Evolutionary conservation across 2,113 vertebrate genomes (phyloP).

Genomic region (Sinocyclocheilus anophthalmus): DNA sequence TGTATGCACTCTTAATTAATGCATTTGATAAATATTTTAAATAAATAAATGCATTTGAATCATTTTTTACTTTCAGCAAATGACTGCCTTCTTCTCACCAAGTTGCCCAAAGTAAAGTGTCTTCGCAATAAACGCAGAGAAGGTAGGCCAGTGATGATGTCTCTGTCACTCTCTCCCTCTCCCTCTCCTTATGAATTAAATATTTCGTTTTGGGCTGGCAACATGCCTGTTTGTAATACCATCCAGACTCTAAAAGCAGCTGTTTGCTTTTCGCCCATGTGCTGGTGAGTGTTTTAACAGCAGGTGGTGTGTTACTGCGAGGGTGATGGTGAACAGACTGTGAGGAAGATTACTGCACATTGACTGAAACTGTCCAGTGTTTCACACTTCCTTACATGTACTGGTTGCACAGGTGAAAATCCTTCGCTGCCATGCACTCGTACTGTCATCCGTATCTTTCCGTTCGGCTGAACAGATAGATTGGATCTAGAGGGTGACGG

Average conservation of each 20-base stretch:
- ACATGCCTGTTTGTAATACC: not conserved
- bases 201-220: not conserved
- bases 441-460: conserved; percentile 12
- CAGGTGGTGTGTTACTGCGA: conserved; percentile 25
- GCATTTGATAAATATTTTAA: not conserved
- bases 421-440: not conserved
- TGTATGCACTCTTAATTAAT: not conserved
- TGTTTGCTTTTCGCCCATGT: conserved; percentile 23
- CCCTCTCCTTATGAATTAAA: conserved; percentile 25
- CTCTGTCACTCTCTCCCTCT: conserved; percentile 2
- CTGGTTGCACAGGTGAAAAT: not conserved
- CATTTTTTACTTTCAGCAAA: conserved; percentile 75
- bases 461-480: conserved; percentile 24
- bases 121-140: conserved; percentile 86
- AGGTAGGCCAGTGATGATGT: conserved; percentile 73
- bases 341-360: conserved; percentile 21
- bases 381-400: not conserved
- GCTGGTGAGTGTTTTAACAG: conserved; percentile 26
- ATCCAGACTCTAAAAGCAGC: conserved; percentile 33
- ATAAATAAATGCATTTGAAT: not conserved
- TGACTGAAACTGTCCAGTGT: not conserved
- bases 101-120: conserved; percentile 93
- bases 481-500: conserved; percentile 10
- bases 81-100: conserved; percentile 88
- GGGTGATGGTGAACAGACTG: conserved; percentile 24